These are phyloP conservation scores for Sturnira hondurensis DNA, from an alignment of 2,113 vertebrate genomes.

Conservation along the genomic window DNA sequence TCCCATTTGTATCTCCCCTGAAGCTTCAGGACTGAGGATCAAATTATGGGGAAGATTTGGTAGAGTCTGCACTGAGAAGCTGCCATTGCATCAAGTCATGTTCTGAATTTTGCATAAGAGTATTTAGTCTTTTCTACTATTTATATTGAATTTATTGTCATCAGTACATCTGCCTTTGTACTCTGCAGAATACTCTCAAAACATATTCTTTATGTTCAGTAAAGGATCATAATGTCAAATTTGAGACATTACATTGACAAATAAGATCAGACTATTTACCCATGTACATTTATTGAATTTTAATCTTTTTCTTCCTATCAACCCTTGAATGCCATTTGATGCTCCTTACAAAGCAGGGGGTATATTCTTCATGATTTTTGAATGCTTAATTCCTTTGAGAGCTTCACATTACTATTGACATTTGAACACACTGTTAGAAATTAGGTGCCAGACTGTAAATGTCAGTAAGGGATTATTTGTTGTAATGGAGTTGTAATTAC, in stretches of 20 bases:
- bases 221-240: neutral
- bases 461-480: neutral
- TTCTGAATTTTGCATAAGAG: neutral
- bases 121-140: neutral
- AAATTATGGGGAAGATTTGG: slow-evolving; percentile 44
- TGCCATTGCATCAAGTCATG: neutral
- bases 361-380: neutral
- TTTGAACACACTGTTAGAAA: slow-evolving; percentile 33
- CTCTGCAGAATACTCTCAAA: neutral
- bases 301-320: slow-evolving; percentile 4
- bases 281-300: neutral
- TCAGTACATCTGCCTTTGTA: neutral
- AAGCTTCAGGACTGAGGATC: slow-evolving; percentile 22
- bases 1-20: neutral
- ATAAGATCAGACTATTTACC: neutral
- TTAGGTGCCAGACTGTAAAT: neutral
- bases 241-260: neutral
- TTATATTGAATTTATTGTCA: neutral
- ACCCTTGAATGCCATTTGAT: neutral
- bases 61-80: slow-evolving; percentile 11
- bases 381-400: slow-evolving; percentile 31
- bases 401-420: neutral
- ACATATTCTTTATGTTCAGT: neutral
- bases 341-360: neutral
- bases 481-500: neutral